Percentiles rank a stretch among this genome's conserved stretches.
Evolutionary conservation across 1,140 invertebrate genomes (phyloP).

Genomic region (Drosophila novamexicana): DNA sequence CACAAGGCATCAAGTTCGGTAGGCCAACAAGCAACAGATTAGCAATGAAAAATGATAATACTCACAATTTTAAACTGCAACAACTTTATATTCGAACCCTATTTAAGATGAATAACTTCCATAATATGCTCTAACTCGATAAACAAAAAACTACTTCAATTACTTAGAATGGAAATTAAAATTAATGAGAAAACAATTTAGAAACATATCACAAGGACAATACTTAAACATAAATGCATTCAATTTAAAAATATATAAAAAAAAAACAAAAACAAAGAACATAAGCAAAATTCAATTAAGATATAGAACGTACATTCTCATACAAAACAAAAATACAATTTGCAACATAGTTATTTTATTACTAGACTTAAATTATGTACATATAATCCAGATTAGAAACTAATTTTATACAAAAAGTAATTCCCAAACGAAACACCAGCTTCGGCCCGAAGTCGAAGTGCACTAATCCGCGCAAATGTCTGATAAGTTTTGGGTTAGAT

Average conservation of each 20-base stretch:
- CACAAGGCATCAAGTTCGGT: constrained; percentile 43
- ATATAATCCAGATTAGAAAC: constrained; percentile 67
- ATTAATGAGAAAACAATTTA: constrained; percentile 83
- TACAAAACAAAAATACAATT: constrained; percentile 61
- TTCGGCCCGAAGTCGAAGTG: constrained; percentile 64
- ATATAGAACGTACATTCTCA: constrained; percentile 58
- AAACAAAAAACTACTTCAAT: constrained; percentile 83
- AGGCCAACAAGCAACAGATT: constrained; percentile 45
- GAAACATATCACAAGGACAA: constrained; percentile 84
- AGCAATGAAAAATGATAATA: constrained; percentile 44
- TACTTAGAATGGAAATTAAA: constrained; percentile 81
- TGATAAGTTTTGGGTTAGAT: not conserved
- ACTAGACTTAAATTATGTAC: constrained; percentile 68
- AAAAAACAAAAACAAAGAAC: constrained; percentile 16
- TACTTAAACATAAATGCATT: constrained; percentile 83
- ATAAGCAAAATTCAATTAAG: constrained; percentile 42
- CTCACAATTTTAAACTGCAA: constrained; percentile 67
- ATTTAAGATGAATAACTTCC: constrained; percentile 80
- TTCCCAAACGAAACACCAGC: constrained; percentile 26
- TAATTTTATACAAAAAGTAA: constrained; percentile 73
- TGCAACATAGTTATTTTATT: constrained; percentile 80
- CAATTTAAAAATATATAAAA: constrained; percentile 53
- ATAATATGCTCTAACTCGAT: constrained; percentile 79
- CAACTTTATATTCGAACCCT: constrained; percentile 78
- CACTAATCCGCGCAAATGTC: constrained; percentile 30